Base-by-base conservation (phyloP, 2,113 vertebrate genomes). In the Neofelis nebulosa region DNA sequence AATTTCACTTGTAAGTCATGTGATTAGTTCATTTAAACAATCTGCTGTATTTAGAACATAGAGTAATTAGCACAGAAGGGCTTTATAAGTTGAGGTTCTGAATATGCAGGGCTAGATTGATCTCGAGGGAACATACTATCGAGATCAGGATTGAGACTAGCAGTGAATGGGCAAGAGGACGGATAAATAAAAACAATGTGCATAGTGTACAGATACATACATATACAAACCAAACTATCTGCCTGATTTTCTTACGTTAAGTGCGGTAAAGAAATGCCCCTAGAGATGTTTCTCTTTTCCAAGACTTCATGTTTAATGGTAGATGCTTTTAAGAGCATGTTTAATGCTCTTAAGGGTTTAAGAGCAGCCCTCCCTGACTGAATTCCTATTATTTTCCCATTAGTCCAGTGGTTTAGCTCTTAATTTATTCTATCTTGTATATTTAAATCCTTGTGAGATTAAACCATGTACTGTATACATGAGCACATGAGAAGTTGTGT, bases 31-130 rank as follows among this genome's bases (percentile, higher is more conserved):
- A 80, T 33, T 83, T 82, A 97, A 91, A 95, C 78, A 87, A 95
- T 71, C 14, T 50, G 80, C 89, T 97, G 57, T n/a, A 78, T 98
- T 98, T 93, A 98, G 79, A 98, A 97, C 79, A 96, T 95, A 85
- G 91, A 93, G 85, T 88, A 31, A 93, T 97, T 95, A 97, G 55
- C 82, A 55, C 50, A 95, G 50, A 85, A 98, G 65, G 95, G 63
- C 16, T 93, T 93, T 91, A 79, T 7, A 89, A 78, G 33, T 48
- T 50, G 61, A 78, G 69, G 76, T 97, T 97, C 86, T 90, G 57
- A 50, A 48, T 82, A 94, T 93, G 95, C 0, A 0, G 89, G 86
- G 5, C 61, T 5, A 50, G 29, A 86, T 69, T 98, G 19, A 80
- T 7, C 27, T 69, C 27, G 55, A 27, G n/a, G 55, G 36, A 33